Base-by-base conservation (phyloP, 1,140 invertebrate genomes). In the Anastatus disparis region DNA sequence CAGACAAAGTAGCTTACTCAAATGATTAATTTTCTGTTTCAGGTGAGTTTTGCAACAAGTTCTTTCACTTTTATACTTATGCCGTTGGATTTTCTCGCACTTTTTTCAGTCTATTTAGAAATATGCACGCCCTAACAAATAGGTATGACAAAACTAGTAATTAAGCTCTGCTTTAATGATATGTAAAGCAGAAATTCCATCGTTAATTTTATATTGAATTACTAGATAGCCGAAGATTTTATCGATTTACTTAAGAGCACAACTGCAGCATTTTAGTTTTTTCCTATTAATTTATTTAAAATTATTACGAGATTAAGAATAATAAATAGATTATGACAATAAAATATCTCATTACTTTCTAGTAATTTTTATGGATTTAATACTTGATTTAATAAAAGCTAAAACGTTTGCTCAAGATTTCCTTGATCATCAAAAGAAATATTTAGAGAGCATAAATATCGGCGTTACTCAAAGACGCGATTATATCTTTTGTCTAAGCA, bases 31-130 rank as follows among this genome's bases (percentile, higher is more conserved):
- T 46, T 62, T 63, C 20, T 63, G 44, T 50, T 63, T 22, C n/a
- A 63, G 29, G 59, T 63, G 24, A 35, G 59, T 63, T 63, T 63
- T 26, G 40, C 58, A 56, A 35, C n/a, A 13, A 13, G 15, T 17
- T 20, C 12, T 40, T 12, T 6, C 38, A 44, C n/a, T n/a, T n/a
- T n/a, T n/a, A n/a, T n/a, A n/a, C n/a, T n/a, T n/a, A n/a, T n/a
- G n/a, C n/a, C n/a, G n/a, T 59, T 8, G 40, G 38, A 44, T 27
- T 53, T 53, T 20, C 31, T 17, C 40, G 40, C 24, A 2, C 42
- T 44, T 59, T 44, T 59, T 24, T n/a, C n/a, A n/a, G n/a, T n/a
- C n/a, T n/a, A n/a, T n/a, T n/a, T n/a, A n/a, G n/a, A n/a, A n/a
- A 59, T 44, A n/a, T 12, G 44, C 13, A 44, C 42, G 42, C 12